Evolutionary conservation across 2,888 invertebrate genomes (phyloP), one percentile per base, ranked within the genome.

Genomic region (Drosophila leonis): DNA sequence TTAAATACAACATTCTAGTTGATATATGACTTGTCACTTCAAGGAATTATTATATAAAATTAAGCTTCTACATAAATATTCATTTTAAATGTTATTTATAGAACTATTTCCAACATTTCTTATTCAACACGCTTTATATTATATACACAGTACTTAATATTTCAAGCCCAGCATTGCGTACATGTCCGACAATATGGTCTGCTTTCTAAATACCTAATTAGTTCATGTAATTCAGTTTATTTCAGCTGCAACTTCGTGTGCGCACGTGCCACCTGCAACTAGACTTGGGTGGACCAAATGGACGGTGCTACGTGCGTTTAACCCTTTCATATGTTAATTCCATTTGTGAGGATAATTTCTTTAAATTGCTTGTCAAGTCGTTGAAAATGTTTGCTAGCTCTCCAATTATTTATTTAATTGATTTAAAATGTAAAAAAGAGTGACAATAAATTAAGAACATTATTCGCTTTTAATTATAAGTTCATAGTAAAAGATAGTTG

Each of bases 151-250:
- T 31, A 24, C 20, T 42, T 27, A 29, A 13, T 55, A 44, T 31
- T 27, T 29, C 15, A 55, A 31, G 8, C 0, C 35, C 15, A 12
- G 12, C 33, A 33, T 6, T 20, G 39, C 10, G 24, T 5, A 12
- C 33, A 20, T 42, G 41, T 62, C 51, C 46, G 51, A 44, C 37
- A 31, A 37, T 29, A 44, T 18, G 24, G 37, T 52, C 18, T 31
- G 27, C 13, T 27, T 41, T 39, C 18, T 18, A 67, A 67, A 62
- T 57, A 41, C 51, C 51, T 49, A 54, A 65, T 62, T 64, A 51
- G 49, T 65, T 62, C 44, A 41, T 41, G 33, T 60, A 67, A 60
- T 72, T 64, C 37, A 37, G 51, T 52, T 66, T 42, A 64, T 61
- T 74, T 61, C 27, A 48, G 56, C n/a, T 49, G 29, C 62, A 60